A percentile compares a stretch with the other conserved stretches of the same genome.
Evolutionary conservation across 2,113 vertebrate species (phyloP).

Genomic region (Delphinapterus leucas): DNA sequence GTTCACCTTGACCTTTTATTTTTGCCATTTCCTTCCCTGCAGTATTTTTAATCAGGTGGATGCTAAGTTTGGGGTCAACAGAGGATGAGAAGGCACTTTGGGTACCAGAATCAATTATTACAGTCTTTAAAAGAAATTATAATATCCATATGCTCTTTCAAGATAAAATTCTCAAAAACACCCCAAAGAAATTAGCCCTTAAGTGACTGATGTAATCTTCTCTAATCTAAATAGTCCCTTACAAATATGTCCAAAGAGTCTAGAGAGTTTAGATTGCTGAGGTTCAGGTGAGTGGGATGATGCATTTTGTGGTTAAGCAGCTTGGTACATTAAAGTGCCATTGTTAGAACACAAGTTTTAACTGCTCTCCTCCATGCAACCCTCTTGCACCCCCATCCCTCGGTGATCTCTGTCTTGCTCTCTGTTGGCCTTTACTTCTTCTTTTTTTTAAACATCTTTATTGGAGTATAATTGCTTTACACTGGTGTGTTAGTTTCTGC

Average conservation of each 20-base stretch:
- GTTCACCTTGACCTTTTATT: slow-evolving; percentile 22
- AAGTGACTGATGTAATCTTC: slow-evolving; percentile 38
- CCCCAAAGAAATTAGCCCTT: slow-evolving; percentile 51
- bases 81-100: background rate
- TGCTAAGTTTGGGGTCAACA: background rate
- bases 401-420: background rate
- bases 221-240: slow-evolving; percentile 45
- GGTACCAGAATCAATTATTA: background rate
- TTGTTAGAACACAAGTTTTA: slow-evolving; percentile 34
- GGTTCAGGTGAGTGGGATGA: slow-evolving; percentile 26
- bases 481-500: too few species aligned
- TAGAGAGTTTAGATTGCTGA: slow-evolving; percentile 26
- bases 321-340: slow-evolving; percentile 33
- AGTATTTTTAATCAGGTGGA: background rate
- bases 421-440: background rate
- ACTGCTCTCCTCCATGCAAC: background rate
- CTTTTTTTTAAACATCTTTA: background rate
- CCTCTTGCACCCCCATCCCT: background rate
- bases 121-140: slow-evolving; percentile 43
- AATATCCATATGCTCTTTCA: slow-evolving; percentile 43
- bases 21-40: background rate
- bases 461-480: too few species aligned
- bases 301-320: slow-evolving; percentile 34
- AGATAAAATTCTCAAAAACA: slow-evolving; percentile 57
- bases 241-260: slow-evolving; percentile 29